Evolutionary conservation across 2,888 invertebrate genomes (phyloP).

Genomic region (Ormyrus labotus): DNA sequence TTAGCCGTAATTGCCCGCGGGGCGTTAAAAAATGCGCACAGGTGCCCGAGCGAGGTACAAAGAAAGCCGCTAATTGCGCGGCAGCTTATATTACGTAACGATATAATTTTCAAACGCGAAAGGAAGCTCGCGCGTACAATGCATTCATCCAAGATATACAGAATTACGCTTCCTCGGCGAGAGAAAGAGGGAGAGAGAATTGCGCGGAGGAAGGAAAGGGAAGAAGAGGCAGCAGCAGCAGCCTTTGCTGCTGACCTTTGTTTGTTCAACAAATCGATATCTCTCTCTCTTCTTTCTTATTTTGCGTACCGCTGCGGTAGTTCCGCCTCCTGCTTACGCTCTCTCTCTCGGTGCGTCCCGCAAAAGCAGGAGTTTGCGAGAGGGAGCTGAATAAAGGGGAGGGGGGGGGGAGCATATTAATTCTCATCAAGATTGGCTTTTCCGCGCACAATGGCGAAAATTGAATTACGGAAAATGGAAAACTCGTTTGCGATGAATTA

Average conservation of each 20-base stretch:
- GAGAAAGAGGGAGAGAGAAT: too few relatives aligned
- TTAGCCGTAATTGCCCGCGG: slow-evolving; percentile 25
- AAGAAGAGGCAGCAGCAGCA: too few relatives aligned
- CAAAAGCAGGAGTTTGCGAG: neutral
- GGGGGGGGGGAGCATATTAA: slow-evolving; percentile 4
- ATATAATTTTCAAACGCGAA: slow-evolving; percentile 4
- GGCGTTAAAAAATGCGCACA: neutral
- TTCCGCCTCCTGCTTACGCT: too few relatives aligned
- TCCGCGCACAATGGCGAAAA: slow-evolving; percentile 6
- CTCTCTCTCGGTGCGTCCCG: neutral
- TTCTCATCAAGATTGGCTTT: slow-evolving; percentile 23
- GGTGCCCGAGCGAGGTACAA: too few relatives aligned
- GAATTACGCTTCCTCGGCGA: too few relatives aligned
- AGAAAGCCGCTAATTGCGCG: slow-evolving; percentile 27
- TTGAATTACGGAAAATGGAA: slow-evolving; percentile 31
- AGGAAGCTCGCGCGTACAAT: neutral
- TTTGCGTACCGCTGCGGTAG: too few relatives aligned
- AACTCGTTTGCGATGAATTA: neutral
- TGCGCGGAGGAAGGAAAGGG: too few relatives aligned
- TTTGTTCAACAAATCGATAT: slow-evolving; percentile 20
- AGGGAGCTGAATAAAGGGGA: neutral
- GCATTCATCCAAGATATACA: too few relatives aligned
- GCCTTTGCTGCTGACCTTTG: slow-evolving; percentile 27
- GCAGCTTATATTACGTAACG: slow-evolving; percentile 25
- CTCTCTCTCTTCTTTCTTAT: too few relatives aligned